Percentiles rank a stretch among this genome's conserved stretches.
Conservation (phyloP, 2,797 vertebrate species). For the Oophaga sylvatica region DNA sequence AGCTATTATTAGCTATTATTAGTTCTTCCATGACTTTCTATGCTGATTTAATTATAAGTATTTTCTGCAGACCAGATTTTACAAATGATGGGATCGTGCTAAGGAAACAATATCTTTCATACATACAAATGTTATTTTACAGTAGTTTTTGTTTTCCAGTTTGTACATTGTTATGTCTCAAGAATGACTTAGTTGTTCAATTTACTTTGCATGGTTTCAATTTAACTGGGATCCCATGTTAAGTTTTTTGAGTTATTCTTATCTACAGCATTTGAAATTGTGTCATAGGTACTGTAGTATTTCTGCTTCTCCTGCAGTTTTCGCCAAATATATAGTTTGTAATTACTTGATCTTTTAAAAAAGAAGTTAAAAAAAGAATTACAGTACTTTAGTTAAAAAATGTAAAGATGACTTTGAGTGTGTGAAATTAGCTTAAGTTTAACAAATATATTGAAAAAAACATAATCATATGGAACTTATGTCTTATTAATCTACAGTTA, state of each 20-base stretch:
- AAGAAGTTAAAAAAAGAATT: no score
- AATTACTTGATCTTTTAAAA: no score
- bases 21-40: background rate
- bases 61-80: background rate
- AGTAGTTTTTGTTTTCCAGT: conserved; percentile 18
- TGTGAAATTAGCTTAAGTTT: no score
- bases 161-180: conserved; percentile 2
- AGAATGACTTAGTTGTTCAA: conserved; percentile 13
- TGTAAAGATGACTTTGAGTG: no score
- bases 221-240: background rate
- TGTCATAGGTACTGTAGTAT: background rate
- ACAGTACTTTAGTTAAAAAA: no score
- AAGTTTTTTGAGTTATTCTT: background rate
- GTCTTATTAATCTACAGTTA: no score
- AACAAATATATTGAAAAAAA: no score
- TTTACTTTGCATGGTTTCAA: background rate
- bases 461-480: no score
- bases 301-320: background rate
- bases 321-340: background rate
- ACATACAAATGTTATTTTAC: background rate
- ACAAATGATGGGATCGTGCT: background rate
- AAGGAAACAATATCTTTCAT: background rate
- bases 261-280: background rate
- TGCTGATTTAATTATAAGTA: background rate
- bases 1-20: background rate